Conservation (phyloP, 2,113 vertebrate species). For the Ellobius talpinus region DNA sequence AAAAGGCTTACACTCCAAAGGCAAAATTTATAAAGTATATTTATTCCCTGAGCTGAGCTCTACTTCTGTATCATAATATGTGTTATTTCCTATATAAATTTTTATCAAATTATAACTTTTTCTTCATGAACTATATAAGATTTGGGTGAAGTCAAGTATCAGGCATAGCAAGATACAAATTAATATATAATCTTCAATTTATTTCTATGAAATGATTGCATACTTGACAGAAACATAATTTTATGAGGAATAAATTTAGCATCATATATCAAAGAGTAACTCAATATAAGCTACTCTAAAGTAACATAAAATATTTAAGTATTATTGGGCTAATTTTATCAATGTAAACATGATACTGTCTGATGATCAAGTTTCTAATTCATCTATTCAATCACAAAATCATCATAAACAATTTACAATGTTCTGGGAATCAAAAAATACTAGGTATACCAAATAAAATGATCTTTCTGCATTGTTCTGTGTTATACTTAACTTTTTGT, state of each 20-base stretch:
- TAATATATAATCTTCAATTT: background rate
- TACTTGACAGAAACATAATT: background rate
- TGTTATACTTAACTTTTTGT: background rate
- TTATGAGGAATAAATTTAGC: background rate
- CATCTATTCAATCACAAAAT: background rate
- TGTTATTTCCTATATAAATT: background rate
- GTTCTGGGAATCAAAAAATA: background rate
- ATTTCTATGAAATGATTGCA: background rate
- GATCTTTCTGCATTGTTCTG: background rate
- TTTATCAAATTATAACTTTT: background rate
- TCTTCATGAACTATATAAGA: background rate
- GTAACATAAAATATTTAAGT: background rate
- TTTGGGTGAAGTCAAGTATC: background rate
- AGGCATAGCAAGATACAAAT: background rate
- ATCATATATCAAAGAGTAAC: background rate
- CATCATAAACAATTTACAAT: background rate
- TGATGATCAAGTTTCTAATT: background rate
- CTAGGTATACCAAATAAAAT: background rate
- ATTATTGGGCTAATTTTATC: background rate
- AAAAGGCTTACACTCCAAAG: background rate
- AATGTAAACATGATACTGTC: background rate
- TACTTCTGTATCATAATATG: background rate
- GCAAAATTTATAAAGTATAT: background rate
- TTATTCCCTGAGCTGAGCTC: background rate
- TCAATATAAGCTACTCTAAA: background rate